Evolutionary conservation across 2,888 invertebrate species (phyloP).

Genomic region (Omphaloscelis lunosa): DNA sequence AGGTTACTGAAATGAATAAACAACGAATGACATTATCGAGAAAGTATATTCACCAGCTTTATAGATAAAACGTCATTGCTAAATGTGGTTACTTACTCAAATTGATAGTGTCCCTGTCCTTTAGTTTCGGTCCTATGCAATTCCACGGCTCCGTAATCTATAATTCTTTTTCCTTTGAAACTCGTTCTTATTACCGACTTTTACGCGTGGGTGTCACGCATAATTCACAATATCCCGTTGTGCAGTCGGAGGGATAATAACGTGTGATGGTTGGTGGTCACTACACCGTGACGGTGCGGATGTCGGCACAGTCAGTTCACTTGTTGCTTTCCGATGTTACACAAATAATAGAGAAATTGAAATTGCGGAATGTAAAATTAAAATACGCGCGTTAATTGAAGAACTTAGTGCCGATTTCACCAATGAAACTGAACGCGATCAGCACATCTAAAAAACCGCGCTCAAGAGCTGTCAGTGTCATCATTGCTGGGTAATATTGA

Average conservation of each 20-base stretch:
- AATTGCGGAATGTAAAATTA: constrained; percentile 35
- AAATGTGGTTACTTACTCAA: background rate
- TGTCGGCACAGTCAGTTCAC: constrained; percentile 74
- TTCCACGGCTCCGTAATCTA: constrained; percentile 13
- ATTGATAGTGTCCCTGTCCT: background rate
- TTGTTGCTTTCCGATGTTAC: constrained; percentile 72
- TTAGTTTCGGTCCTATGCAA: constrained; percentile 1
- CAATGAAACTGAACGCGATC: too few species aligned
- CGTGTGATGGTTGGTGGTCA: constrained; percentile 81
- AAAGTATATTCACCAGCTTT: background rate
- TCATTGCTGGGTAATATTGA: too few species aligned
- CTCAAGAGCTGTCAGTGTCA: too few species aligned
- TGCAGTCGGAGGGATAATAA: constrained; percentile 81
- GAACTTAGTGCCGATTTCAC: background rate
- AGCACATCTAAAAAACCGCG: too few species aligned
- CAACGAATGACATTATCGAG: background rate
- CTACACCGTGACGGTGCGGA: constrained; percentile 79
- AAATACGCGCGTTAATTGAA: constrained; percentile 3
- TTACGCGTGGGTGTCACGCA: constrained; percentile 82
- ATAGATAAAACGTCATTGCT: background rate
- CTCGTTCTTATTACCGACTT: constrained; percentile 58
- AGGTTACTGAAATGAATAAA: background rate
- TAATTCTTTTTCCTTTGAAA: constrained; percentile 58
- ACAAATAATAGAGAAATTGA: constrained; percentile 59
- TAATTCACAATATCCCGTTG: constrained; percentile 89